phyloP scores from a whole-genome alignment of 2,797 vertebrate species.

The Apogon hyalosoma region DNA sequence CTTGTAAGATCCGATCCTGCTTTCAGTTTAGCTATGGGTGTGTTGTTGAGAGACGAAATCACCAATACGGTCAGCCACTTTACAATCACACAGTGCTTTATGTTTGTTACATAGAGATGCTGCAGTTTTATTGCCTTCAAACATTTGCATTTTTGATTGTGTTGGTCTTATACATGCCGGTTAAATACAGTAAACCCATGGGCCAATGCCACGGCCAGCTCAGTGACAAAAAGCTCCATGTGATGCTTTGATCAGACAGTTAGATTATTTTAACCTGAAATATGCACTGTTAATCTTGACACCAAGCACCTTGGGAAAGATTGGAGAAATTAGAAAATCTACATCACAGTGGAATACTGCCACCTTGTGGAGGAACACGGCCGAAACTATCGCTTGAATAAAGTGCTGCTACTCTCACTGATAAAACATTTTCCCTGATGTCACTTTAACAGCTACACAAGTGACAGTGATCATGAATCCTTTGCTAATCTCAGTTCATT shows the following conservation, averaged over 20 bases:
- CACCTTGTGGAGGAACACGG: conserved; percentile 64
- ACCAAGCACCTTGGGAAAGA: conserved; percentile 52
- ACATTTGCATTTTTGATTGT: conserved; percentile 18
- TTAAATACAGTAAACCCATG: conserved; percentile 19
- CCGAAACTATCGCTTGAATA: conserved; percentile 19
- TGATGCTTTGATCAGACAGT: conserved; percentile 24
- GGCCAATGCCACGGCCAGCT: background rate
- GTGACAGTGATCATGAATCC: conserved; percentile 26
- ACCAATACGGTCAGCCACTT: conserved; percentile 14
- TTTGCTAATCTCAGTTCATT: conserved; percentile 23
- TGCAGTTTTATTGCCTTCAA: conserved; percentile 58
- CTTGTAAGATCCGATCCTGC: conserved; percentile 41
- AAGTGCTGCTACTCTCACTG: conserved; percentile 40
- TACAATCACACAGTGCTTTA: conserved; percentile 25
- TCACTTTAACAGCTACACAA: conserved; percentile 40
- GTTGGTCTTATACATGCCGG: conserved; percentile 18
- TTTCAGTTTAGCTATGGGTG: conserved; percentile 30
- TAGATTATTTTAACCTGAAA: conserved; percentile 52
- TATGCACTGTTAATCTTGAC: conserved; percentile 50
- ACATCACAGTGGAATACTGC: conserved; percentile 62
- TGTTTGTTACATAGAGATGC: conserved; percentile 31
- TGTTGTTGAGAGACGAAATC: conserved; percentile 15
- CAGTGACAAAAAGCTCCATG: background rate
- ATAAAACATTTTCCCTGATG: conserved; percentile 41
- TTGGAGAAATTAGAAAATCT: conserved; percentile 18